phyloP scores from a whole-genome alignment of 2,888 invertebrate genomes.

The Allolobophora icterica region DNA sequence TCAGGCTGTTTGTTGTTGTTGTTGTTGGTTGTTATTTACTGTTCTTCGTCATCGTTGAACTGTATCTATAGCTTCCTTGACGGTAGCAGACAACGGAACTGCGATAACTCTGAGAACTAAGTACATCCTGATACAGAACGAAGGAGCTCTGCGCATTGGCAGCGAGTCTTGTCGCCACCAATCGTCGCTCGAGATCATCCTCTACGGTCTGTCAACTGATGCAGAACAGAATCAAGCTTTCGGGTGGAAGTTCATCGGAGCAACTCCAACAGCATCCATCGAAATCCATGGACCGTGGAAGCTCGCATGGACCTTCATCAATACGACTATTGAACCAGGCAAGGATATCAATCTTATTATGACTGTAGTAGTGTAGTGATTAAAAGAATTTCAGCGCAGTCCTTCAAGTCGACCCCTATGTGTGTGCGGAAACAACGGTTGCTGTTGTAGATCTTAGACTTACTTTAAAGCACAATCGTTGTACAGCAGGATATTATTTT shows the following conservation, averaged over 20 bases:
- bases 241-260: slow-evolving; percentile 54
- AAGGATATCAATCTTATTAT: not conserved
- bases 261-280: slow-evolving; percentile 50
- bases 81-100: slow-evolving; percentile 45
- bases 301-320: slow-evolving; percentile 53
- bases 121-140: slow-evolving; percentile 46
- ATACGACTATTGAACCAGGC: slow-evolving; percentile 41
- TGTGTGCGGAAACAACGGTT: no score
- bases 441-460: no score
- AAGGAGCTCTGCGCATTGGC: slow-evolving; percentile 51
- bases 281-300: slow-evolving; percentile 53
- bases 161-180: slow-evolving; percentile 49
- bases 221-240: slow-evolving; percentile 45
- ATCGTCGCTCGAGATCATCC: slow-evolving; percentile 45
- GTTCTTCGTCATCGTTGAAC: not conserved
- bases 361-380: no score
- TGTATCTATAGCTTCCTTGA: slow-evolving; percentile 38
- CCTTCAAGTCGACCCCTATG: no score
- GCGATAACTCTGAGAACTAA: slow-evolving; percentile 41
- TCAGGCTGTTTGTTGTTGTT: not conserved
- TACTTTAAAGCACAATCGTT: no score
- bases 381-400: no score
- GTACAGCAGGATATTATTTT: no score
- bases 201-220: slow-evolving; percentile 41
- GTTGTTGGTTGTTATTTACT: not conserved